Base-by-base conservation (phyloP, 1,140 invertebrate genomes). In the Zaprionus inermis region DNA sequence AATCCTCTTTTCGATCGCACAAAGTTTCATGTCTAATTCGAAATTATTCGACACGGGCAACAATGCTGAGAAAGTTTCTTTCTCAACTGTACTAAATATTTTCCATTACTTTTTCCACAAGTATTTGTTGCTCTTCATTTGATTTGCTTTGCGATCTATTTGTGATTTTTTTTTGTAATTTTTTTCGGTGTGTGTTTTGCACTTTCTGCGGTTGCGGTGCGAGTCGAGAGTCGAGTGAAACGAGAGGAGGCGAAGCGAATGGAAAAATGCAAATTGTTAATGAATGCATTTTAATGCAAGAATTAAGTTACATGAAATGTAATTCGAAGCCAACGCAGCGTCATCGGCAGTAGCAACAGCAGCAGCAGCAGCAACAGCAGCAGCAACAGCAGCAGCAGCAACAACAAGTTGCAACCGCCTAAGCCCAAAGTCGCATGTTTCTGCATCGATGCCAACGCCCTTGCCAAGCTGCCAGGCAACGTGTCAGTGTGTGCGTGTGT, bases 281-380 rank as follows among this genome's bases (percentile, higher is more conserved):
- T 86, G 82, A 86, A 86, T 86, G 76, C 83, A 86, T 76, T 86
- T 85, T 86, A 86, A 86, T 86, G 82, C 82, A 79, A 86, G 82
- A 86, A 86, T 86, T 86, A 86, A 86, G 83, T 86, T 86, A 86
- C 82, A 88, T 79, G 63, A 82, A 88, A 79, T 73, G 83, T 88
- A 85, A 86, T 76, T 65, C 56, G 72, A 85, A 57, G 61, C 82
- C 67, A 18, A 24, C 71, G 41, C 66, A 63, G 54, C 66, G 72
- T 74, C 72, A 74, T 74, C 72, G 55, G 18, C 64, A 68, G 38
- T 56, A 72, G 5, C 55, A 57, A 7, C 36, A 64, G 38, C 24
- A 28, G 24, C 64, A 72, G 2, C 55, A 58, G 3, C 30, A 65
- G 2, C 18, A 49, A n/a, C 64, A 72, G 5, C 55, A 57, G 11